These are phyloP conservation scores for Phalanger gymnotis DNA, from an alignment of 2,797 vertebrate species.

Conservation along the genomic window DNA sequence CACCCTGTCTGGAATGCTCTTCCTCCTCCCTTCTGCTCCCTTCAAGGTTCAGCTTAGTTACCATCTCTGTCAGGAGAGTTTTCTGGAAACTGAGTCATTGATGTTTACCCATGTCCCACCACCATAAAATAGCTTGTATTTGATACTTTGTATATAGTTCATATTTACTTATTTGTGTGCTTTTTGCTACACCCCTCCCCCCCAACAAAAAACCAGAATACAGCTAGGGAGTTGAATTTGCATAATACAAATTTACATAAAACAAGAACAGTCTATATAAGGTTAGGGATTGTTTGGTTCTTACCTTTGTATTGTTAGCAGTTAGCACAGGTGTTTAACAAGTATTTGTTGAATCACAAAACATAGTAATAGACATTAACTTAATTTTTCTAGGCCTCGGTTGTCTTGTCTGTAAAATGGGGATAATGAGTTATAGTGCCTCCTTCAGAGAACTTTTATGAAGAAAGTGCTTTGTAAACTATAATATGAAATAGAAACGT, in stretches of 20 bases:
- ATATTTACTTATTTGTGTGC: neutral
- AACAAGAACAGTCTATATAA: neutral
- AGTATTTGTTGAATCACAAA: neutral
- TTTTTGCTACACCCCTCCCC: neutral
- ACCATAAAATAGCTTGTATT: neutral
- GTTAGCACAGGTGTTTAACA: neutral
- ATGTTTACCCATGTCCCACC: neutral
- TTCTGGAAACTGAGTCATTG: neutral
- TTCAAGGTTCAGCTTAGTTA: neutral
- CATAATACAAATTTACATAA: neutral
- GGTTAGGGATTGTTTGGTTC: neutral
- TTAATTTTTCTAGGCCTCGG: neutral
- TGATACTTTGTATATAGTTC: neutral
- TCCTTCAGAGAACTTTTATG: neutral
- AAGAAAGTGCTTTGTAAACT: neutral
- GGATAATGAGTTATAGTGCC: neutral
- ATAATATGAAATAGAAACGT: neutral
- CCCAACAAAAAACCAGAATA: neutral
- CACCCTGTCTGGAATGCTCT: neutral
- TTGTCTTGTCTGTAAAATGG: neutral
- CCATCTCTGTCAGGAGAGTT: neutral
- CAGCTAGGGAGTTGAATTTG: neutral
- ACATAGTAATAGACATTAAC: neutral
- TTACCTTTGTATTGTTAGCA: neutral
- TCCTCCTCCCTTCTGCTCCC: neutral